Conservation (phyloP, 2,888 invertebrate genomes). For the Argyresthia albistria region DNA sequence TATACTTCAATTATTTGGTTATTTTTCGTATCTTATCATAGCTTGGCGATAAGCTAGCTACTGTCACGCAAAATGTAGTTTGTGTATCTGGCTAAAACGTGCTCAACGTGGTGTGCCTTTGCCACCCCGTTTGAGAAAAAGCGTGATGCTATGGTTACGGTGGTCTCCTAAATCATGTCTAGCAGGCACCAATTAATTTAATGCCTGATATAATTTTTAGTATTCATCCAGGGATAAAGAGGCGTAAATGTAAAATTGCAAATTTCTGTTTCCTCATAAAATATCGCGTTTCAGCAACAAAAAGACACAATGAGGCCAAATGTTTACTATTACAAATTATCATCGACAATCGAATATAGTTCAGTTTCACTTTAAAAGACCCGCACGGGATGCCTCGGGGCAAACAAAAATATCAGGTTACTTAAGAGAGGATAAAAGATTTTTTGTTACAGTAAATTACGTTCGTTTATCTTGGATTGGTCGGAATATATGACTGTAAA, state of each 20-base stretch:
- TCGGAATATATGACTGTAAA: no score
- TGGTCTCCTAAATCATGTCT: no score
- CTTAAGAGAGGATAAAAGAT: slow-evolving; percentile 13
- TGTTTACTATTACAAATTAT: slow-evolving; percentile 68
- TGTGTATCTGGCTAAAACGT: no score
- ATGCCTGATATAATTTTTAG: background rate
- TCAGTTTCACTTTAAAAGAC: slow-evolving; percentile 32
- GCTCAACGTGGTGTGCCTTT: no score
- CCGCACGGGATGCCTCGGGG: slow-evolving; percentile 20
- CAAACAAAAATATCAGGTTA: slow-evolving; percentile 56
- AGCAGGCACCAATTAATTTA: background rate
- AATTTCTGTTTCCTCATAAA: background rate
- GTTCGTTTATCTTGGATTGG: no score
- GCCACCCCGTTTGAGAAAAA: no score
- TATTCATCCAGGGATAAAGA: background rate
- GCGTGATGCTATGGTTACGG: no score
- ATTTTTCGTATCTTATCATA: no score
- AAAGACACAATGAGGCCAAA: slow-evolving; percentile 41
- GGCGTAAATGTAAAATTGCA: no score
- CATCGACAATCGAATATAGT: slow-evolving; percentile 37
- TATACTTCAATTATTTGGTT: background rate
- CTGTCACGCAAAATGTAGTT: no score
- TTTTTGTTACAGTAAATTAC: slow-evolving; percentile 5
- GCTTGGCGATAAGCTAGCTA: no score
- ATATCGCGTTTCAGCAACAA: slow-evolving; percentile 15